Base-by-base conservation (phyloP, 2,797 vertebrate genomes). In the Pteropus rufus region DNA sequence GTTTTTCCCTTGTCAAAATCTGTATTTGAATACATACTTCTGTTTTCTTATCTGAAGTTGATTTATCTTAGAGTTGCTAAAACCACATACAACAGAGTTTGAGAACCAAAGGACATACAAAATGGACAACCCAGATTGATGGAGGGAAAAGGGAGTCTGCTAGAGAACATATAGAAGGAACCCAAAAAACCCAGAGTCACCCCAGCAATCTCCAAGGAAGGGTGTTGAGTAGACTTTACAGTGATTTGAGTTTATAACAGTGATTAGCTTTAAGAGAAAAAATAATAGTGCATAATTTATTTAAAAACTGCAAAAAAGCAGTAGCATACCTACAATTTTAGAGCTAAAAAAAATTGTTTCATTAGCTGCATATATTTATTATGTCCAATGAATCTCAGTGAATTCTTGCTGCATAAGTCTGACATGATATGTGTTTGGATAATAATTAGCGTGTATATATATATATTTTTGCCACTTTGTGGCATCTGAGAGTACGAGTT, bases 11-110 rank as follows among this genome's bases (percentile, higher is more conserved):
- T 52, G 10, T 84, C 15, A 81, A 89, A 91, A 76, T 16, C 15
- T 70, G 1, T 76, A 85, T 82, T 91, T 21, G 73, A n/a, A 82
- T 82, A 64, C 34, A 86, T 5, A 34, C 8, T 76, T 92, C 19
- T 34, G 26, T 85, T 91, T 65, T 95, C 69, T 95, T 60, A 82
- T 26, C 58, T 79, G 39, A 94, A 79, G 76, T 76, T 93, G 16
- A 3, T 90, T 84, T 76, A 34, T 69, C 44, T 56, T 56, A 14
- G 26, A 75, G 24, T 69, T 90, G 23, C 34, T 10, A 90, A 77
- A 93, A 65, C 6, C 34, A 49, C 3, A 21, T 65, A 5, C 8
- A 87, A 81, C 12, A 91, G 39, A 39, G 14, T 76, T 64, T 82
- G 34, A 56, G 41, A 46, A 24, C 23, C 44, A 6, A 29, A 7